Base-by-base conservation (phyloP, 1,140 invertebrate genomes). In the Planococcus citri region DNA sequence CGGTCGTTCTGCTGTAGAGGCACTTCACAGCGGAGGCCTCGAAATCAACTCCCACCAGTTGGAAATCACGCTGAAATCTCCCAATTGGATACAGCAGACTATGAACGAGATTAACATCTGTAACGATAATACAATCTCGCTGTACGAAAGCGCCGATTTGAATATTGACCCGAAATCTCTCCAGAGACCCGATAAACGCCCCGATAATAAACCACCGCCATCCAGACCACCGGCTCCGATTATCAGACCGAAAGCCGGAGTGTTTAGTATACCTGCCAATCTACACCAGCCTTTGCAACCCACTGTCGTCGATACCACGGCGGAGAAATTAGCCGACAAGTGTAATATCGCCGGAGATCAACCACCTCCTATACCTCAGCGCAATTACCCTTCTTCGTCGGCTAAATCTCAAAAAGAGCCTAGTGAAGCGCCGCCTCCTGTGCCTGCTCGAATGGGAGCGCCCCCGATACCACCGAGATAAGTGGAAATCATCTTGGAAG, bases 71-170 rank as follows among this genome's bases (percentile, higher is more conserved):
- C 79, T 96, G 0, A 94, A 92, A 78, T 92, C 91, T 0, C 84
- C 86, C 1, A 84, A 93, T 72, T 97, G 94, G 94, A 82, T 88
- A 33, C 82, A 86, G 29, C 82, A 88, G 73, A 86, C 93, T 10
- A 84, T 89, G 74, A 85, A 88, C 68, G 92, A 95, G 80, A 85
- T 95, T 73, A 85, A 84, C 64, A 79, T 94, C 12, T 93, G 90
- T 78, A 86, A 87, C 17, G 88, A 88, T 73, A 93, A 92, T 73
- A 92, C 91, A 2, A 81, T 89, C 61, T 86, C 91, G 6, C 79
- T 95, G 25, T 81, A 81, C 8, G 76, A 80, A 69, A 73, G 76
- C 25, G 71, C 74, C 57, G 74, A 73, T 72, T 72, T 25, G n/a
- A 10, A 85, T 38, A 81, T 86, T 10, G 79, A 82, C 6, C 81